These are phyloP conservation scores for Elaphurus davidianus DNA, from an alignment of 2,113 vertebrate species.

Conservation along the genomic window DNA sequence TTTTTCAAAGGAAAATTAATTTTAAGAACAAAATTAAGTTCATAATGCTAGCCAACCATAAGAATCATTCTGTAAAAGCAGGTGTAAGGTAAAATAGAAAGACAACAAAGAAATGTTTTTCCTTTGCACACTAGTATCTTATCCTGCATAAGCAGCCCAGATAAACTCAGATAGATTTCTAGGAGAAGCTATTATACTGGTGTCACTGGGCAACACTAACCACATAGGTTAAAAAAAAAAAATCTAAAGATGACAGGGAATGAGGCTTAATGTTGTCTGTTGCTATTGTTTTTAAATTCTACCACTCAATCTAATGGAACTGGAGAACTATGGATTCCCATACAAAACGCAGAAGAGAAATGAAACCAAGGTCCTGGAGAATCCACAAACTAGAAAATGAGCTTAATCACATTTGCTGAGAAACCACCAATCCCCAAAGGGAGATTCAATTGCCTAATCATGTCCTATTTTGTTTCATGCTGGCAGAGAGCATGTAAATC, in stretches of 20 bases:
- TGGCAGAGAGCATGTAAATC: not conserved
- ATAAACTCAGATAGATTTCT: constrained; percentile 37
- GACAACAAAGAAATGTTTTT: not conserved
- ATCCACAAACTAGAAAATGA: constrained; percentile 43
- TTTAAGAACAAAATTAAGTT: constrained; percentile 27
- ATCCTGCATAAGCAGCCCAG: not conserved
- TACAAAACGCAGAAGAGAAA: constrained; percentile 41
- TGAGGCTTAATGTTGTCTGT: not conserved
- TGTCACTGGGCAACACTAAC: not conserved
- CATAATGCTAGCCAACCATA: not conserved
- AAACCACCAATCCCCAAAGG: not conserved
- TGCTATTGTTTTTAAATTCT: constrained; percentile 39
- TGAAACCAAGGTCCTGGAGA: constrained; percentile 38
- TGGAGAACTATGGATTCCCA: constrained; percentile 35
- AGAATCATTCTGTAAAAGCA: constrained; percentile 37
- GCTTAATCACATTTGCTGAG: constrained; percentile 41
- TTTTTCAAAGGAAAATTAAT: constrained; percentile 19
- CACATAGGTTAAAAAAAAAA: not conserved
- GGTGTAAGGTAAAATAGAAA: constrained; percentile 23
- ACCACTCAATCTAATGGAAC: constrained; percentile 35
- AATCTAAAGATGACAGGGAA: constrained; percentile 9
- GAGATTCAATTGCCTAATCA: constrained; percentile 39
- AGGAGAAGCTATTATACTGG: not conserved
- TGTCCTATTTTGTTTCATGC: constrained; percentile 30
- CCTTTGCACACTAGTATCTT: constrained; percentile 25